Evolutionary conservation across 2,888 invertebrate genomes (phyloP).

Genomic region (Macaria notata): DNA sequence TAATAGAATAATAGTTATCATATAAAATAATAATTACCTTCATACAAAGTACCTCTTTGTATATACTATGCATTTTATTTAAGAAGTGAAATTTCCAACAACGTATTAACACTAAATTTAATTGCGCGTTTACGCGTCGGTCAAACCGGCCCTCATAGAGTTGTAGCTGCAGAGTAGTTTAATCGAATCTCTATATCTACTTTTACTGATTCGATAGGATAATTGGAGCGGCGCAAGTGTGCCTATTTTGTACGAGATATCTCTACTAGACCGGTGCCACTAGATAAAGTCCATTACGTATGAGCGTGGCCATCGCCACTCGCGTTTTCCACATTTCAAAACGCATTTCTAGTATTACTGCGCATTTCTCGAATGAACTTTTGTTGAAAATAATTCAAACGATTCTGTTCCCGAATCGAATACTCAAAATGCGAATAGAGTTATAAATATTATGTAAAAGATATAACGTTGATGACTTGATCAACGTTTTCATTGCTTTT

Average conservation of each 20-base stretch:
- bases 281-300: slow-evolving; percentile 48
- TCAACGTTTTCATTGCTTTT: too few species aligned
- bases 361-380: slow-evolving; percentile 3
- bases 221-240: slow-evolving; percentile 54
- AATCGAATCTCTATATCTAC: slow-evolving; percentile 45
- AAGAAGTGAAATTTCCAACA: too few species aligned
- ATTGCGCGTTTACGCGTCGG: slow-evolving; percentile 19
- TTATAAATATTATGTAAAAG: too few species aligned
- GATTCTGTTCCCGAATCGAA: not conserved
- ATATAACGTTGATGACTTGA: too few species aligned
- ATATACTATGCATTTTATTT: too few species aligned
- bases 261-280: slow-evolving; percentile 40
- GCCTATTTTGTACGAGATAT: slow-evolving; percentile 48
- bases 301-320: slow-evolving; percentile 34
- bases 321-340: slow-evolving; percentile 35
- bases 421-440: too few species aligned
- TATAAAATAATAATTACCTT: too few species aligned
- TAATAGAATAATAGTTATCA: too few species aligned
- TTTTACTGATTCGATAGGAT: slow-evolving; percentile 47
- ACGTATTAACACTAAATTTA: slow-evolving; percentile 18
- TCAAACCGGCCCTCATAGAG: slow-evolving; percentile 30
- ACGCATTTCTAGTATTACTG: slow-evolving; percentile 31
- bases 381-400: slow-evolving; percentile 17
- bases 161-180: slow-evolving; percentile 41
- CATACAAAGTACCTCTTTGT: too few species aligned